Conservation (phyloP, 2,113 vertebrate genomes). For the Tautogolabrus adspersus region DNA sequence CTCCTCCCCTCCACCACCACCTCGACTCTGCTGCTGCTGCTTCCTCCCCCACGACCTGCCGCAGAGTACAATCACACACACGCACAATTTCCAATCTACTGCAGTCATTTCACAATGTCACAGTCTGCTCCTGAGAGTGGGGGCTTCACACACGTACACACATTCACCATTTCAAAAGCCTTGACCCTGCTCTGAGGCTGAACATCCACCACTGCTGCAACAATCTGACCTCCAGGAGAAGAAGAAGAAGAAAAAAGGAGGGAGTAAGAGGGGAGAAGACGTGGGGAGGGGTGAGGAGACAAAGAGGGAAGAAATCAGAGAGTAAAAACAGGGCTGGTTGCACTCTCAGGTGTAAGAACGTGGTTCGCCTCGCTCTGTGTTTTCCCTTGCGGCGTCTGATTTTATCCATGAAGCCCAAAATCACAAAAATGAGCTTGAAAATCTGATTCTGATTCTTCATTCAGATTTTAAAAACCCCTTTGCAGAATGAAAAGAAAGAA, state of each 20-base stretch:
- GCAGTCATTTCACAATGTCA: slow-evolving; percentile 86
- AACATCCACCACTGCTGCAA: slow-evolving; percentile 35
- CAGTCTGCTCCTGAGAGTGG: slow-evolving; percentile 11
- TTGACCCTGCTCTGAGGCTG: slow-evolving; percentile 47
- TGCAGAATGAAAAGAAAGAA: neutral
- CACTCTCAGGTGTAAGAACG: slow-evolving; percentile 7
- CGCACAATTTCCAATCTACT: slow-evolving; percentile 68
- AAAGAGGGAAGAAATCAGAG: slow-evolving; percentile 37
- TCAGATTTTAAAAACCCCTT: neutral
- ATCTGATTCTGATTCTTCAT: neutral
- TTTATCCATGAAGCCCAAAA: neutral
- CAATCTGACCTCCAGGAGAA: slow-evolving; percentile 60
- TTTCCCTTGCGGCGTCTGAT: neutral
- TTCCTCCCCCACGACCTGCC: slow-evolving; percentile 80
- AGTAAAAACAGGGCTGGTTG: slow-evolving; percentile 37
- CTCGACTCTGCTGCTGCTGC: slow-evolving; percentile 53
- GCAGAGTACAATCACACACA: slow-evolving; percentile 73
- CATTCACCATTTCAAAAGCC: neutral
- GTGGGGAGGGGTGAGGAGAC: slow-evolving; percentile 34
- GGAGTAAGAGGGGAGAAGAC: neutral
- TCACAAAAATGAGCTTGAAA: neutral
- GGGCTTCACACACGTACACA: neutral
- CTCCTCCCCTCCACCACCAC: slow-evolving; percentile 17
- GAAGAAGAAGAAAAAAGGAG: neutral
- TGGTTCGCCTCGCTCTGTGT: neutral